Conservation (phyloP, 2,888 invertebrate species). For the Parnassius glacialis region DNA sequence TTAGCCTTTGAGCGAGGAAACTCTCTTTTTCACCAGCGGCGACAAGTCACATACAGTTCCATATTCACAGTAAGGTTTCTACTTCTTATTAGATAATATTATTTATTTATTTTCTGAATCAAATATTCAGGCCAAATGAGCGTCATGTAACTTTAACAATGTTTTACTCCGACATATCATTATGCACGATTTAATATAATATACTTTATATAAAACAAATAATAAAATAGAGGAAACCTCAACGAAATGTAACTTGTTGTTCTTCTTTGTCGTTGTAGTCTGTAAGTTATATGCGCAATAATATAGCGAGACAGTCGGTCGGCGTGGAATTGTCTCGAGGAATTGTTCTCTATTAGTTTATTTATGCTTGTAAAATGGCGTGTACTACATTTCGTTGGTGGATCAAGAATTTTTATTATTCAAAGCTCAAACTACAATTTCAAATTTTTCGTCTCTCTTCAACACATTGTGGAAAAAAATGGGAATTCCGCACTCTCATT, state of each 20-base stretch:
- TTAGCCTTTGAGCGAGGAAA: no score
- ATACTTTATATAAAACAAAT: background rate
- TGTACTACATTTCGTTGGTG: conserved; percentile 18
- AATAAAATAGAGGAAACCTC: conserved; percentile 3
- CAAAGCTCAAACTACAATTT: background rate
- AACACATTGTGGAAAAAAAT: no score
- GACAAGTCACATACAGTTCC: no score
- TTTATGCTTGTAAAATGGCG: conserved; percentile 18
- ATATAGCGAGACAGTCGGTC: conserved; percentile 21
- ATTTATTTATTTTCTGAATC: no score
- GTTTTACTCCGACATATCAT: no score
- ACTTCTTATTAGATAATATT: no score
- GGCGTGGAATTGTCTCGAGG: conserved; percentile 15
- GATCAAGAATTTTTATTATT: conserved; percentile 14
- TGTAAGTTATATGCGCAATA: conserved; percentile 24
- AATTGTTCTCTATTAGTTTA: conserved; percentile 21
- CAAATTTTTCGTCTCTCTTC: background rate
- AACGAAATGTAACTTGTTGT: conserved; percentile 17
- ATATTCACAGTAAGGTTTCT: no score
- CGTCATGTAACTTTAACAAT: no score
- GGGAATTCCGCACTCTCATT: no score
- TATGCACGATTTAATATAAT: no score
- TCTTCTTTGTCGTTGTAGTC: conserved; percentile 18
- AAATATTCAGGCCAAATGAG: no score
- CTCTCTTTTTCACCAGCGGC: no score